Evolutionary conservation across 1,140 invertebrate genomes (phyloP), one percentile per base, ranked within the genome.

Genomic region (Apolygus lucorum): DNA sequence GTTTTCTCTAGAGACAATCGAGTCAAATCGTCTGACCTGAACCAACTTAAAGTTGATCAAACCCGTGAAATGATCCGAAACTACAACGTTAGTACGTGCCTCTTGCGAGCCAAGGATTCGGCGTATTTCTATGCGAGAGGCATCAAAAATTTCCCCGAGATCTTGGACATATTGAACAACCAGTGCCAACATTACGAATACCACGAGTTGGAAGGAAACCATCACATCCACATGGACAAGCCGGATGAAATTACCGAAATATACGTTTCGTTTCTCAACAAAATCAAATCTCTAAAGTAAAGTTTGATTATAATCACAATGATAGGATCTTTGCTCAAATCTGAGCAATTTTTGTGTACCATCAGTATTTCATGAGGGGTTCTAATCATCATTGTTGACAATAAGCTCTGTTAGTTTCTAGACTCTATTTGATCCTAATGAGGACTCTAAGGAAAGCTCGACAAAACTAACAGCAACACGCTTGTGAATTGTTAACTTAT

Each of bases 181-280:
- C 78, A 75, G 24, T 82, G 88, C 0, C 78, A 76, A 28, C 82
- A 81, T 66, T 86, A 91, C 71, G 81, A 84, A 42, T 88, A 86
- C 71, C 81, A 86, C 28, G 82, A 87, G 76, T 85, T 95, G 0
- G 83, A 88, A 59, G 92, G 92, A 0, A 88, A 86, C 1, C 92
- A 95, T 81, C 91, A 94, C 76, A 83, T 93, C 2, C 92, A 95
- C 75, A 80, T 95, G 54, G 90, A 90, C 69, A 80, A 88, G 54
- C 88, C 91, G 2, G 84, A 88, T 72, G 85, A 81, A 75, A 81
- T 94, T 68, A 82, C 83, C 25, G 28, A 66, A 11, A 28, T 66
- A 28, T 66, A 66, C 28, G n/a, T 21, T 2, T 17, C n/a, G n/a
- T 66, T 66, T 34, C n/a, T 28, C 17, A 21, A 28, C n/a, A 66